Percentiles rank a stretch among this genome's conserved stretches.
phyloP scores from a whole-genome alignment of 2,113 vertebrate species.

The Arvicanthis niloticus region DNA sequence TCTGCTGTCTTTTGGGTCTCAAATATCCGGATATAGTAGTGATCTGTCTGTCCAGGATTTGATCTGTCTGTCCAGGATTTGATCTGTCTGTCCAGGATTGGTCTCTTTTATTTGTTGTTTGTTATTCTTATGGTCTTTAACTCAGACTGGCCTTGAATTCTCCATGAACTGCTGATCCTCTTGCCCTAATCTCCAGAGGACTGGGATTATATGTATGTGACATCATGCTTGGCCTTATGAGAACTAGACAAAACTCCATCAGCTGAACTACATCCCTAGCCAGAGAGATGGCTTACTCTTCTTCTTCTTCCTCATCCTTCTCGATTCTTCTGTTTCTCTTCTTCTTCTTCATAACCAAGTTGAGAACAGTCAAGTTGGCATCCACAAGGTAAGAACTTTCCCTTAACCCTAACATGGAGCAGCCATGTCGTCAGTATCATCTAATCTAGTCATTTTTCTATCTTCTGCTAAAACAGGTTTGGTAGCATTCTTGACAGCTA shows the following conservation, averaged over 20 bases:
- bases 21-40: background rate
- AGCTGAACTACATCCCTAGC: too few species aligned
- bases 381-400: background rate
- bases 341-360: background rate
- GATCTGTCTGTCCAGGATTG: background rate
- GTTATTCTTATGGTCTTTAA: background rate
- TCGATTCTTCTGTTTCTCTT: too few species aligned
- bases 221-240: background rate
- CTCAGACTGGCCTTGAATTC: background rate
- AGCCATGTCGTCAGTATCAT: background rate
- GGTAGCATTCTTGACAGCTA: background rate
- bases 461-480: conserved; percentile 43
- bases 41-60: background rate
- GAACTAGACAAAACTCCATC: background rate
- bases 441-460: background rate
- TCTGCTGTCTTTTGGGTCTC: background rate
- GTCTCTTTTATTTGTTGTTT: background rate
- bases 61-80: too few species aligned
- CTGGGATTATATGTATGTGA: background rate
- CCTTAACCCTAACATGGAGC: background rate
- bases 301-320: too few species aligned
- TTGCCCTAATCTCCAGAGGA: background rate
- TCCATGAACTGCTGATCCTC: background rate
- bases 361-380: background rate
- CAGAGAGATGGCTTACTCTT: background rate